Conservation (phyloP, 2,888 invertebrate species). For the Drosophila subquinaria region DNA sequence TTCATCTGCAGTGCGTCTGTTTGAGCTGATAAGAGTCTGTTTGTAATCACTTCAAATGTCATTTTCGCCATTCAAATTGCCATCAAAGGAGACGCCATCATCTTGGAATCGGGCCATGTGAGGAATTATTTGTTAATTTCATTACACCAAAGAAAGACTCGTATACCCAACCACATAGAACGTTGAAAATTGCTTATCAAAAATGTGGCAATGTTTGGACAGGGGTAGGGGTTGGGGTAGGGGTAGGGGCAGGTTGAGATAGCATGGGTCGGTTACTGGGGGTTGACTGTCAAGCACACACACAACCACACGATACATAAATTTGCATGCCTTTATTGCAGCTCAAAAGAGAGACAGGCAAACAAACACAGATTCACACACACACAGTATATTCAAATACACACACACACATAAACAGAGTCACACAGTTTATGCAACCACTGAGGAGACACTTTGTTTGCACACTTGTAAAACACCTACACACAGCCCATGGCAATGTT, state of each 20-base stretch:
- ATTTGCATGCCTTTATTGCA: conserved; percentile 82
- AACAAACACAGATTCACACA: conserved; percentile 31
- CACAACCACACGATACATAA: conserved; percentile 54
- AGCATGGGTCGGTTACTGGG: neutral
- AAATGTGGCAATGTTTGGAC: conserved; percentile 49
- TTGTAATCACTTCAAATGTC: conserved; percentile 72
- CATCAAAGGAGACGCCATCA: conserved; percentile 70
- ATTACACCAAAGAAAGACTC: conserved; percentile 53
- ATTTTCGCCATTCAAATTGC: conserved; percentile 73
- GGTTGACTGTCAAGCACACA: conserved; percentile 36
- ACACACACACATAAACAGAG: conserved; percentile 17
- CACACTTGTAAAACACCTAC: conserved; percentile 78
- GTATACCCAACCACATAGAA: conserved; percentile 46
- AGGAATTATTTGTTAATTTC: conserved; percentile 79
- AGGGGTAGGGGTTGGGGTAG: neutral
- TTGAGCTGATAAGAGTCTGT: conserved; percentile 64
- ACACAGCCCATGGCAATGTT: neutral
- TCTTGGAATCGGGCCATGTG: conserved; percentile 52
- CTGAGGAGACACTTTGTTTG: conserved; percentile 71
- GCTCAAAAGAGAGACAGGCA: conserved; percentile 52
- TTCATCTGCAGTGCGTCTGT: conserved; percentile 49
- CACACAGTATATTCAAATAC: conserved; percentile 13
- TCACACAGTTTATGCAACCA: conserved; percentile 58
- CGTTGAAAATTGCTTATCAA: conserved; percentile 77
- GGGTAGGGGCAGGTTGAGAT: neutral